Evolutionary conservation across 2,888 invertebrate species (phyloP).

Genomic region (Onthophagus sagittarius): DNA sequence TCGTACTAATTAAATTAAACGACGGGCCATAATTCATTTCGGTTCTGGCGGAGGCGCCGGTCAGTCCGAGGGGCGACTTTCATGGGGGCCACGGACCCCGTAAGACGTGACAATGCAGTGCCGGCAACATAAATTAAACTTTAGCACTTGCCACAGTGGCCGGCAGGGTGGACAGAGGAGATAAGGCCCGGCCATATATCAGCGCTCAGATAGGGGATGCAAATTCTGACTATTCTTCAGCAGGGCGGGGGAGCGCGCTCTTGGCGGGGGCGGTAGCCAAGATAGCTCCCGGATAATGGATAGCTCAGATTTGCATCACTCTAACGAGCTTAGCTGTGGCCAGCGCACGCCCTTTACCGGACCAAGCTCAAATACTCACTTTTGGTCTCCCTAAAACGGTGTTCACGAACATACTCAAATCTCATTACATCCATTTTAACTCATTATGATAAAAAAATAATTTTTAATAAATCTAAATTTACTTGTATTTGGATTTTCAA

Average conservation of each 20-base stretch:
- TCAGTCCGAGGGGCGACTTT: conserved; percentile 1
- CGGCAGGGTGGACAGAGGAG: conserved; percentile 49
- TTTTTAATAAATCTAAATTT: background rate
- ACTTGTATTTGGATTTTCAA: background rate
- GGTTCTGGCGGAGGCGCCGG: background rate
- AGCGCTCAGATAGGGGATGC: conserved; percentile 41
- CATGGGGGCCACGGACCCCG: conserved; percentile 40
- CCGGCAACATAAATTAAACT: conserved; percentile 50
- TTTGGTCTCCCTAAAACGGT: background rate
- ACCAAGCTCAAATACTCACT: conserved; percentile 1
- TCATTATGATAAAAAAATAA: background rate
- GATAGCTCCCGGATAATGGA: conserved; percentile 30
- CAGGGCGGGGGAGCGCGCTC: conserved; percentile 35
- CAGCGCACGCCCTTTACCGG: conserved; percentile 12
- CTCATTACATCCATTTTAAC: background rate
- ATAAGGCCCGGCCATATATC: conserved; percentile 50
- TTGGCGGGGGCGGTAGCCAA: conserved; percentile 47
- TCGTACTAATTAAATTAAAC: background rate
- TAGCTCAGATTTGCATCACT: conserved; percentile 34
- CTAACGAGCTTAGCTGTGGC: conserved; percentile 30
- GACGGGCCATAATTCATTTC: background rate
- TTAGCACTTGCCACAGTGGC: conserved; percentile 48
- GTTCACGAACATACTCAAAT: background rate
- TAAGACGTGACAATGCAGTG: conserved; percentile 51
- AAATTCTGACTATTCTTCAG: conserved; percentile 45